phyloP scores from a whole-genome alignment of 2,797 vertebrate genomes.

The Amblyraja radiata region DNA sequence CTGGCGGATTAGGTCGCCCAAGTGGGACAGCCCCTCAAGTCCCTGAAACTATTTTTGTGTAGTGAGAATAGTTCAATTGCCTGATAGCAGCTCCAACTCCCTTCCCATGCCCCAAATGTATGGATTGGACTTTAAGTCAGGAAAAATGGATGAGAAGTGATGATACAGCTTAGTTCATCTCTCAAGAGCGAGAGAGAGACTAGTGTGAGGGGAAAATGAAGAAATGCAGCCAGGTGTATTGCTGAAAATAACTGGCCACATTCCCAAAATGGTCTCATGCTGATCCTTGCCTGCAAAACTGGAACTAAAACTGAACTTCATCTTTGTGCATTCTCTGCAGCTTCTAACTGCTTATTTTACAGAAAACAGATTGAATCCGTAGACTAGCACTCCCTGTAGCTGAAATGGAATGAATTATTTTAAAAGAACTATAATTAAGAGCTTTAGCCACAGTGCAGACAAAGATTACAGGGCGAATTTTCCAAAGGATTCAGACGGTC shows the following conservation, averaged over 20 bases:
- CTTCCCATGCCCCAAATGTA: not conserved
- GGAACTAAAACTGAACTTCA: not conserved
- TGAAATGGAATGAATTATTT: slow-evolving; percentile 2
- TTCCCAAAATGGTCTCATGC: not conserved
- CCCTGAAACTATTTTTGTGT: not conserved
- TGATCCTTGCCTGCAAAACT: not conserved
- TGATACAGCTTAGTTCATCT: not conserved
- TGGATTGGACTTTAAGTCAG: not conserved
- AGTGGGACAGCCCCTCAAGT: not conserved
- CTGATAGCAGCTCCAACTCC: not conserved
- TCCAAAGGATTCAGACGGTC: not conserved
- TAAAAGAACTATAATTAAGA: slow-evolving; percentile 28
- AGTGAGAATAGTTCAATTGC: no score
- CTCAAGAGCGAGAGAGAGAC: not conserved
- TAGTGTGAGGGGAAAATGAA: not conserved
- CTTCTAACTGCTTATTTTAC: slow-evolving; percentile 25
- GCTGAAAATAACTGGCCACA: not conserved
- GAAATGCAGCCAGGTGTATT: not conserved
- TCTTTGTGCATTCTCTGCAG: not conserved
- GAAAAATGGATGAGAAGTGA: not conserved
- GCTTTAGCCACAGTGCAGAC: slow-evolving; percentile 26
- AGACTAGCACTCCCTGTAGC: slow-evolving; percentile 12
- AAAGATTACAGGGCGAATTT: not conserved
- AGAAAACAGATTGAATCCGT: not conserved
- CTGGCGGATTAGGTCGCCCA: no score